A percentile compares a stretch with the other conserved stretches of the same genome.
These are phyloP conservation scores for Chlorospingus semifuscus DNA, from an alignment of 2,797 vertebrate genomes.

Conservation along the genomic window DNA sequence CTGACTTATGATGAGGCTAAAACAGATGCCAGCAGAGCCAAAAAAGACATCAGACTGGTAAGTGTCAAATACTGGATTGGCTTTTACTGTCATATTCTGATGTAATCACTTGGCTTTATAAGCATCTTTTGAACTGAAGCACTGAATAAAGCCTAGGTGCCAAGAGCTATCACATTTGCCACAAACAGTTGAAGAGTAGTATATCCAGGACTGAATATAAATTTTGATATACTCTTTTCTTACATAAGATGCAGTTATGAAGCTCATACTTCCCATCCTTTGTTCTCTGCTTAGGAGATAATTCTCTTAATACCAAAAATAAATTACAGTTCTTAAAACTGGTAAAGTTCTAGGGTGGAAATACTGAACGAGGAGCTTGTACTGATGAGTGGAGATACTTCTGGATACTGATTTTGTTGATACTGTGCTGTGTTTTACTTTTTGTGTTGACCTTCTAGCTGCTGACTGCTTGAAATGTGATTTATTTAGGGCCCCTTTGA, in stretches of 20 bases:
- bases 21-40: constrained; percentile 85
- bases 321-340: not conserved
- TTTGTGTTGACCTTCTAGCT: not conserved
- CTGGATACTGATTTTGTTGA: not conserved
- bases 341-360: not conserved
- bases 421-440: not conserved
- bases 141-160: not conserved
- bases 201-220: not conserved
- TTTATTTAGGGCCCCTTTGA: constrained; percentile 89
- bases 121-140: not conserved
- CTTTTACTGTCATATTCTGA: not conserved
- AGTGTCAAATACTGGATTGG: not conserved
- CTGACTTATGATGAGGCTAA: constrained; percentile 92
- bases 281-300: not conserved
- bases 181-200: not conserved
- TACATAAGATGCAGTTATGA: rapidly evolving
- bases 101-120: not conserved
- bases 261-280: not conserved
- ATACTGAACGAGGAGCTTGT: not conserved
- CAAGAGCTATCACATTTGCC: not conserved
- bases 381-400: not conserved
- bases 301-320: not conserved
- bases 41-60: constrained; percentile 91
- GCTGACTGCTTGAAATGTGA: not conserved
- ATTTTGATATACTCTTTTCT: not conserved